These are phyloP conservation scores for Peribatodes rhomboidaria DNA, from an alignment of 2,888 invertebrate genomes.

Conservation along the genomic window DNA sequence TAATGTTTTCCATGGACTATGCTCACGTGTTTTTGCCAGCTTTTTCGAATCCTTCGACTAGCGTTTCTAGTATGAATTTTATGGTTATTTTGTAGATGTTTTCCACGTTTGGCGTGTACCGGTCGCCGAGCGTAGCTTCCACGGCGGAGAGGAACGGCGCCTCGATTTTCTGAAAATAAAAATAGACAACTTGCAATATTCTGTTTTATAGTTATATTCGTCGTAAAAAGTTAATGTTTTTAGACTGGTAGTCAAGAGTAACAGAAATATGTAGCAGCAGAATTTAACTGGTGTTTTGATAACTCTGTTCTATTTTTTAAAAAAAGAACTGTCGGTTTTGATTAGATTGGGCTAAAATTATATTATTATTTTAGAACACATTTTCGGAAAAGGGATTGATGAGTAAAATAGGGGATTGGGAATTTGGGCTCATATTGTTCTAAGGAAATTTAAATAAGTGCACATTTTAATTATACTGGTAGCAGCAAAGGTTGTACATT, in stretches of 20 bases:
- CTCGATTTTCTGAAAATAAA: conserved; percentile 92
- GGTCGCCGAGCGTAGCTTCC: conserved; percentile 93
- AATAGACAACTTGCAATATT: conserved; percentile 45
- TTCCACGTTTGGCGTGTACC: conserved; percentile 96
- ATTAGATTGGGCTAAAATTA: background rate
- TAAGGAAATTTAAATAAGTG: too few species aligned
- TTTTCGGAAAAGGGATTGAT: too few species aligned
- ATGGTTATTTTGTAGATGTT: conserved; percentile 96
- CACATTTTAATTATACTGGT: too few species aligned
- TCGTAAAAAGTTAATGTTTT: conserved; percentile 42
- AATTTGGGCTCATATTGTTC: too few species aligned
- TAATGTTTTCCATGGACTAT: conserved; percentile 8
- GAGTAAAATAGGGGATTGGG: too few species aligned
- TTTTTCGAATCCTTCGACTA: conserved; percentile 92
- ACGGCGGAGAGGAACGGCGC: conserved; percentile 95
- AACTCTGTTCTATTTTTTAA: conserved; percentile 13
- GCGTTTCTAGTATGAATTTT: conserved; percentile 95
- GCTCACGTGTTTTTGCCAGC: conserved; percentile 60
- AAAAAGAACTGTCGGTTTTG: background rate
- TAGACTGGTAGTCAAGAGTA: conserved; percentile 28
- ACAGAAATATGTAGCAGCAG: conserved; percentile 29
- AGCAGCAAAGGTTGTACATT: too few species aligned
- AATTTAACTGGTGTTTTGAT: conserved; percentile 19
- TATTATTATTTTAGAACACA: too few species aligned
- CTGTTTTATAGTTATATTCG: conserved; percentile 40